Percentiles rank a stretch among this genome's conserved stretches.
Evolutionary conservation across 2,797 vertebrate species (phyloP).

Genomic region (Eulemur coronatus): DNA sequence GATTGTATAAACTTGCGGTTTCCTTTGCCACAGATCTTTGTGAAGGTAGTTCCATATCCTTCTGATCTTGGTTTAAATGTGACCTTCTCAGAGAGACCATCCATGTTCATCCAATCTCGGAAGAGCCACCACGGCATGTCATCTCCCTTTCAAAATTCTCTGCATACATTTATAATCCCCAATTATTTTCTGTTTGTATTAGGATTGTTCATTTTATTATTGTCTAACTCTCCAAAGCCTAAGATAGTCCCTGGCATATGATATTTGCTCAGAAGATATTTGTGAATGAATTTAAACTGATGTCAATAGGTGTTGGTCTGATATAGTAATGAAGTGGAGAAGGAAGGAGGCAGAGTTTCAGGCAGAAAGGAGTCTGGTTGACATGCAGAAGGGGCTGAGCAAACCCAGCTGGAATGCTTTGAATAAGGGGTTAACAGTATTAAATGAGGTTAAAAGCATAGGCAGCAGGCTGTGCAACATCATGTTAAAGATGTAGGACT

Average conservation of each 20-base stretch:
- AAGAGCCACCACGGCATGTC: background rate
- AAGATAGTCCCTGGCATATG: background rate
- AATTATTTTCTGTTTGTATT: background rate
- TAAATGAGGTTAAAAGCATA: background rate
- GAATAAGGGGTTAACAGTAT: background rate
- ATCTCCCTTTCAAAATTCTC: background rate
- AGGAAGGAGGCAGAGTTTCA: background rate
- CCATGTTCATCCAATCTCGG: background rate
- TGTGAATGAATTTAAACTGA: background rate
- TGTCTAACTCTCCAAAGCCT: background rate
- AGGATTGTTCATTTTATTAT: background rate
- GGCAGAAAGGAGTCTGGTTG: background rate
- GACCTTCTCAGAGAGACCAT: background rate
- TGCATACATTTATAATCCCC: background rate
- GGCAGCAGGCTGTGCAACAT: background rate
- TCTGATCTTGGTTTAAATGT: background rate
- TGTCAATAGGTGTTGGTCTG: background rate
- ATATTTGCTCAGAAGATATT: background rate
- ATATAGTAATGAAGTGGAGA: background rate
- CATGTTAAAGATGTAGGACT: background rate
- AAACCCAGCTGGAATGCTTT: background rate
- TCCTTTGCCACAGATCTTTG: background rate
- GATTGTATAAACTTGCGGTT: background rate
- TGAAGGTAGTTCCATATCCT: background rate
- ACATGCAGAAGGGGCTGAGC: background rate